Evolutionary conservation across 2,797 vertebrate species (phyloP).

Genomic region (Brotula barbata): DNA sequence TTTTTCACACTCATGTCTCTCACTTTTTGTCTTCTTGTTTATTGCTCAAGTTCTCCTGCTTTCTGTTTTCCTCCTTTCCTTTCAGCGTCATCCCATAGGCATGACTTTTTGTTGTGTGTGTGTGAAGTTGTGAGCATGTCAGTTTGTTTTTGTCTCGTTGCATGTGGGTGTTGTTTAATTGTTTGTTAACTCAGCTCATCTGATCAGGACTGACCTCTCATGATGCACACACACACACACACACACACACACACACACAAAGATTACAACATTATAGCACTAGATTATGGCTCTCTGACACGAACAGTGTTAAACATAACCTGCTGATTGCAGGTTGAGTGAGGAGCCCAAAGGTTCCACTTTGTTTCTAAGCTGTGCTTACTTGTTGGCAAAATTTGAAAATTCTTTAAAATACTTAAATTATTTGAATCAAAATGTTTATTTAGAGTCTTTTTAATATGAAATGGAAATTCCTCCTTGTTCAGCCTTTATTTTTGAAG

Average conservation of each 20-base stretch:
- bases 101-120: background rate
- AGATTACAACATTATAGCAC: conserved; percentile 69
- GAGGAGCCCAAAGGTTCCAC: conserved; percentile 10
- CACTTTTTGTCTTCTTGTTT: conserved; percentile 5
- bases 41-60: conserved; percentile 3
- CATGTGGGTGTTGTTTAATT: conserved; percentile 8
- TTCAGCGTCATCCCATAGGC: no score
- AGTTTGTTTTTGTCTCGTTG: conserved; percentile 30
- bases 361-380: conserved; percentile 5
- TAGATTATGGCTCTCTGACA: conserved; percentile 69
- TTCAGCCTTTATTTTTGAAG: no score
- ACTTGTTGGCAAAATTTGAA: background rate
- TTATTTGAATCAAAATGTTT: no score
- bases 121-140: conserved; percentile 1
- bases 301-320: conserved; percentile 54
- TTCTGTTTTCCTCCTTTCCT: conserved; percentile 7
- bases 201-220: conserved; percentile 30
- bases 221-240: conserved; percentile 49
- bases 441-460: no score
- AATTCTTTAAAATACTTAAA: no score
- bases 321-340: conserved; percentile 47
- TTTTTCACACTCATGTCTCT: background rate
- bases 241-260: conserved; percentile 59
- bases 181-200: background rate
- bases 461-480: no score